Percentiles rank a stretch among this genome's conserved stretches.
Evolutionary conservation across 1,140 invertebrate genomes (phyloP).

Genomic region (Conus betulinus): DNA sequence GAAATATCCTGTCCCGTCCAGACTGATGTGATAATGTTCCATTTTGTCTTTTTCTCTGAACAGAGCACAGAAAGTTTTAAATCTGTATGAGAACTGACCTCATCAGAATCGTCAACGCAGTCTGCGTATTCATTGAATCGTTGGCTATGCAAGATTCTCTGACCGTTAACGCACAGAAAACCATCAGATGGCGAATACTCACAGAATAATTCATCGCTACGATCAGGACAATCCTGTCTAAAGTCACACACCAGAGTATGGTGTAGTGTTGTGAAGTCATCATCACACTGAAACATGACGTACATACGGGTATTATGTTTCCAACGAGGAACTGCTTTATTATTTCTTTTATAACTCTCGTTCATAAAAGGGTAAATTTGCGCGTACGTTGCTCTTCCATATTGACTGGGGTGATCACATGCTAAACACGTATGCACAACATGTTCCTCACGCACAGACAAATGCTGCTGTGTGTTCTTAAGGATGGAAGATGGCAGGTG

Average conservation of each 20-base stretch:
- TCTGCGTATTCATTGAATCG: background rate
- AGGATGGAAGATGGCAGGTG: background rate
- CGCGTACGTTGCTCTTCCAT: background rate
- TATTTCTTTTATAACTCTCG: background rate
- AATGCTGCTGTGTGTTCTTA: background rate
- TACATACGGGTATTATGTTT: background rate
- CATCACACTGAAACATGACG: background rate
- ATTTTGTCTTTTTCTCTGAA: background rate
- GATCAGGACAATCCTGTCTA: background rate
- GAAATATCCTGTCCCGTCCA: conserved; percentile 1
- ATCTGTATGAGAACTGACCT: background rate
- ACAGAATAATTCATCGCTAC: background rate
- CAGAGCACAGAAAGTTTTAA: background rate
- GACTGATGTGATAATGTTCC: background rate
- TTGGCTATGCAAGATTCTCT: background rate
- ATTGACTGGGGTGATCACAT: background rate
- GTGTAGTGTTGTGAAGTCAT: background rate
- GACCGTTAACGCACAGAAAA: background rate
- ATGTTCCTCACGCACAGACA: background rate
- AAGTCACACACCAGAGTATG: background rate
- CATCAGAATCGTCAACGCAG: background rate
- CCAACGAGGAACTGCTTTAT: background rate
- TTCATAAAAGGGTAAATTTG: background rate
- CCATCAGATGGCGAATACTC: background rate
- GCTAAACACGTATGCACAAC: background rate